phyloP scores from a whole-genome alignment of 2,113 vertebrate species.

The Mormyrus iriodes region DNA sequence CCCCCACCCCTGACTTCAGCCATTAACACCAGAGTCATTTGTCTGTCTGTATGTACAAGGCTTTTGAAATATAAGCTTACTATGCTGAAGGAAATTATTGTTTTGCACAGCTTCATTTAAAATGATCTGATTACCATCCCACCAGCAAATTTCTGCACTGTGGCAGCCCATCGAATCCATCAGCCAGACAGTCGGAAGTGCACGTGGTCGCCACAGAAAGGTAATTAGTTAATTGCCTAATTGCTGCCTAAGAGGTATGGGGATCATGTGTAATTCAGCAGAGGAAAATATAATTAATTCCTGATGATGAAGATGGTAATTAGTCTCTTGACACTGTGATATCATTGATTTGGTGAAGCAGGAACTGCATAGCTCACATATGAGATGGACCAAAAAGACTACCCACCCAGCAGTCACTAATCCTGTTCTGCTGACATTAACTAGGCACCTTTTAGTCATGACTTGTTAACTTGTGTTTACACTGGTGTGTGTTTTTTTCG shows the following conservation, averaged over 20 bases:
- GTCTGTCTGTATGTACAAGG: background rate
- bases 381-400: background rate
- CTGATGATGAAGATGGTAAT: constrained; percentile 25
- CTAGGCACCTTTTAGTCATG: background rate
- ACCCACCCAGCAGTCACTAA: background rate
- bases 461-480: background rate
- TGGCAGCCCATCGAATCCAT: background rate
- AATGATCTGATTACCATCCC: background rate
- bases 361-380: background rate
- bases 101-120: background rate
- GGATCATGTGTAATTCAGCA: constrained; percentile 43
- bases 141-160: background rate
- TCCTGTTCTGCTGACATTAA: background rate
- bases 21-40: background rate
- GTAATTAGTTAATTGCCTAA: constrained; percentile 49
- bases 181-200: background rate
- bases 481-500: background rate
- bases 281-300: constrained; percentile 49
- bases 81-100: background rate
- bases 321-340: background rate
- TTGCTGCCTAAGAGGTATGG: constrained; percentile 39
- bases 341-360: background rate
- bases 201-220: constrained; percentile 18
- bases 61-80: background rate
- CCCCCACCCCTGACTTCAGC: background rate